Conservation (phyloP, 2,113 vertebrate species). For the Numida meleagris region DNA sequence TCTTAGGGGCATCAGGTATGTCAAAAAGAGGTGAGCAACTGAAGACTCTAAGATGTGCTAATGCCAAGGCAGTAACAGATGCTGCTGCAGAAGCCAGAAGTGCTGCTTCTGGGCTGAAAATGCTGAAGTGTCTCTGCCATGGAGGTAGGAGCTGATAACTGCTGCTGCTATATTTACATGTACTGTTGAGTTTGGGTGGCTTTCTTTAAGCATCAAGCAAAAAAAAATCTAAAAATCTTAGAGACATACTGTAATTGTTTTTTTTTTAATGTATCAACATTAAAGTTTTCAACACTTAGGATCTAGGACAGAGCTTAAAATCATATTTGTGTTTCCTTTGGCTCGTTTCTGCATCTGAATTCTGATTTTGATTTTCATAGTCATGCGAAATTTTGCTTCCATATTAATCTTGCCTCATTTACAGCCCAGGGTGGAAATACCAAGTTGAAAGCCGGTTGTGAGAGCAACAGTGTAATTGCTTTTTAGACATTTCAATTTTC, state of each 20-base stretch:
- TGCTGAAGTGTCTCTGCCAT: not conserved
- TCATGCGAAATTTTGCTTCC: not conserved
- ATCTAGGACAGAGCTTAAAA: not conserved
- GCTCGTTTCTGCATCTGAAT: not conserved
- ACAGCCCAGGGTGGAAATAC: not conserved
- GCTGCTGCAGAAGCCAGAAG: not conserved
- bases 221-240: not conserved
- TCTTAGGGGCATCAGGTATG: not conserved
- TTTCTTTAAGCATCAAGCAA: not conserved
- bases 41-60: not conserved
- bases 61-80: not conserved
- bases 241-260: no score
- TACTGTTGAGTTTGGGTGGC: not conserved
- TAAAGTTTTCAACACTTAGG: not conserved
- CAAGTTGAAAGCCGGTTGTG: not conserved
- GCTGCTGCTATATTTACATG: not conserved
- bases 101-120: not conserved
- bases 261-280: not conserved
- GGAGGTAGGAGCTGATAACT: not conserved
- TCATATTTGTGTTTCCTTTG: not conserved
- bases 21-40: not conserved
- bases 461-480: not conserved
- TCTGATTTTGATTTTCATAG: not conserved
- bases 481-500: not conserved
- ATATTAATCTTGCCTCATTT: not conserved